Evolutionary conservation across 2,888 invertebrate genomes (phyloP).

Genomic region (Selenia dentaria): DNA sequence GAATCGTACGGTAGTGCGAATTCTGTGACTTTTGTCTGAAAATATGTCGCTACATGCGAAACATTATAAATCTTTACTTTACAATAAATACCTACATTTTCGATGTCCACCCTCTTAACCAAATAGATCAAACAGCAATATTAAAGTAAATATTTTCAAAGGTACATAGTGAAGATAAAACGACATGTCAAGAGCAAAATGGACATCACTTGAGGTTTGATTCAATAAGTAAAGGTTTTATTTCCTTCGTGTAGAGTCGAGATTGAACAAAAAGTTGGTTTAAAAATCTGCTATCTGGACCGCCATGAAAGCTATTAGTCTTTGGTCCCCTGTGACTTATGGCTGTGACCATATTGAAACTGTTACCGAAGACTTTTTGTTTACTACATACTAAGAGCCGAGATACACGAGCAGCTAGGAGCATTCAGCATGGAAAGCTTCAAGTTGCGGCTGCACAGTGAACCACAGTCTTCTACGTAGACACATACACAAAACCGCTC

Average conservation of each 20-base stretch:
- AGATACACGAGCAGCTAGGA: too few species aligned
- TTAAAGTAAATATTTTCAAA: conserved; percentile 42
- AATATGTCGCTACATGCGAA: too few species aligned
- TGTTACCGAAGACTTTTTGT: neutral
- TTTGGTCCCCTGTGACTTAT: conserved; percentile 52
- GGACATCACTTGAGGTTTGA: conserved; percentile 44
- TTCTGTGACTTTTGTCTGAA: too few species aligned
- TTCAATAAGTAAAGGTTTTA: conserved; percentile 44
- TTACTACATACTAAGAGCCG: too few species aligned
- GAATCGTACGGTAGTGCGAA: too few species aligned
- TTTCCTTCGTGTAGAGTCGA: conserved; percentile 49
- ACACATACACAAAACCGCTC: too few species aligned
- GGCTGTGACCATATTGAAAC: conserved; percentile 23
- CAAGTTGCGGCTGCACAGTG: too few species aligned
- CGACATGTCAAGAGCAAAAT: conserved; percentile 66
- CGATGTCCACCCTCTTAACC: conserved; percentile 3
- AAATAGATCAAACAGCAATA: conserved; percentile 41
- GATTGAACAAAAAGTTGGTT: conserved; percentile 34
- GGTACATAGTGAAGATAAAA: conserved; percentile 49
- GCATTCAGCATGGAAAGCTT: too few species aligned
- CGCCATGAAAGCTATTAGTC: conserved; percentile 62
- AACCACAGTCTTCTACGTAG: too few species aligned
- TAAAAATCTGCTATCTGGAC: conserved; percentile 41
- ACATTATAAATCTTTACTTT: too few species aligned
- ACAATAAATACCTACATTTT: neutral